A percentile compares a stretch with the other conserved stretches of the same genome.
phyloP scores from a whole-genome alignment of 2,888 invertebrate species.

The Athalia circularis region DNA sequence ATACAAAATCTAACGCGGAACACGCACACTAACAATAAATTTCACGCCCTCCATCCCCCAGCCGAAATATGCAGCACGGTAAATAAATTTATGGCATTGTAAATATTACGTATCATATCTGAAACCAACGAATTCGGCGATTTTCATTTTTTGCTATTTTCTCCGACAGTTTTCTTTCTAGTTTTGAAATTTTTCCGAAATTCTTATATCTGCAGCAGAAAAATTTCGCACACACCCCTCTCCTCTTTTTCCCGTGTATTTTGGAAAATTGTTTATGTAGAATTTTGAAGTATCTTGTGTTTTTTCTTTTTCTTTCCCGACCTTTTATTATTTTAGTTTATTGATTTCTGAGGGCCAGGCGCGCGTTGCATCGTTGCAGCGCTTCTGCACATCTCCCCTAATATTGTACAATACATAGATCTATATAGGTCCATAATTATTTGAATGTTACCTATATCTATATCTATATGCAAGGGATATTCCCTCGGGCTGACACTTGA shows the following conservation, averaged over 20 bases:
- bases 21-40: background rate
- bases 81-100: constrained; percentile 4
- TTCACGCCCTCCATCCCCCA: background rate
- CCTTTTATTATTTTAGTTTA: constrained; percentile 61
- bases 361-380: background rate
- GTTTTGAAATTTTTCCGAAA: background rate
- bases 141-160: background rate
- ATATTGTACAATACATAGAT: no score
- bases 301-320: background rate
- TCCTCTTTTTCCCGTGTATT: background rate
- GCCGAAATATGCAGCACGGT: background rate
- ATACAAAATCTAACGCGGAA: background rate
- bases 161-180: background rate
- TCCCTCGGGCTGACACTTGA: constrained; percentile 58
- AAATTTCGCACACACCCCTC: background rate
- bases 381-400: no score
- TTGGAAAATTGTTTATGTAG: background rate
- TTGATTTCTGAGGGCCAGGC: constrained; percentile 55
- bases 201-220: constrained; percentile 1
- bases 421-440: no score
- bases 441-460: no score
- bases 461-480: constrained; percentile 58
- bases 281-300: background rate
- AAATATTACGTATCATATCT: background rate
- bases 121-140: no score